Evolutionary conservation across 2,113 vertebrate species (phyloP).

Genomic region (Scalopus aquaticus): DNA sequence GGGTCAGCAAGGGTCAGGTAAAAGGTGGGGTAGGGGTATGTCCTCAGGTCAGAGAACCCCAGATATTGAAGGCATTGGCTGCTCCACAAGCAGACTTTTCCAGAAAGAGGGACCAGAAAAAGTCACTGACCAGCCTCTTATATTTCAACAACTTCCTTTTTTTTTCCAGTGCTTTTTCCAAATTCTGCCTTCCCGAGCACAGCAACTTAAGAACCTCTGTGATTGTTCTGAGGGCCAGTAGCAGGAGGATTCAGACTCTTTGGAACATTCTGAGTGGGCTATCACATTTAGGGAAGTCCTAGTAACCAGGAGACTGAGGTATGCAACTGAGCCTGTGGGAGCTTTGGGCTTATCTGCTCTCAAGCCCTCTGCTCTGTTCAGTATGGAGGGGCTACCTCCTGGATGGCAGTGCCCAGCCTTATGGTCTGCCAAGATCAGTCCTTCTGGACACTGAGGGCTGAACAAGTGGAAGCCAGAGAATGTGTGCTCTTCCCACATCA

Average conservation of each 20-base stretch:
- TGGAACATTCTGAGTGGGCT: neutral
- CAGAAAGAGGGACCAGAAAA: neutral
- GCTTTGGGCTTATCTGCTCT: neutral
- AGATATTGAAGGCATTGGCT: neutral
- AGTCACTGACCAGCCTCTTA: neutral
- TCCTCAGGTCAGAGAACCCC: neutral
- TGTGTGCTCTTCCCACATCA: rapidly evolving
- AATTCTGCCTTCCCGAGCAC: neutral
- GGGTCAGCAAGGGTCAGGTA: neutral
- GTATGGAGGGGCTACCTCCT: neutral
- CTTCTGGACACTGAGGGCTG: neutral
- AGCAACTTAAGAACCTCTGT: neutral
- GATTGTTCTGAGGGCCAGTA: conserved; percentile 9
- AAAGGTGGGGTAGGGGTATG: neutral
- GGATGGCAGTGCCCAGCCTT: neutral
- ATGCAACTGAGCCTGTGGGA: neutral
- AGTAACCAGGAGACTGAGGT: neutral
- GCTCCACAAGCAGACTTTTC: neutral
- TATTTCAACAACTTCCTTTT: neutral
- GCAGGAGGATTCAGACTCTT: conserved; percentile 18
- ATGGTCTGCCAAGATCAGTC: neutral
- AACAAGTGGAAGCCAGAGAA: neutral
- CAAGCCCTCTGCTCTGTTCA: neutral
- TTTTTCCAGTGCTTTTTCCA: neutral
- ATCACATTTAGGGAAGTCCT: neutral